Base-by-base conservation (phyloP, 2,888 invertebrate genomes). In the Scrobipalpa costella region DNA sequence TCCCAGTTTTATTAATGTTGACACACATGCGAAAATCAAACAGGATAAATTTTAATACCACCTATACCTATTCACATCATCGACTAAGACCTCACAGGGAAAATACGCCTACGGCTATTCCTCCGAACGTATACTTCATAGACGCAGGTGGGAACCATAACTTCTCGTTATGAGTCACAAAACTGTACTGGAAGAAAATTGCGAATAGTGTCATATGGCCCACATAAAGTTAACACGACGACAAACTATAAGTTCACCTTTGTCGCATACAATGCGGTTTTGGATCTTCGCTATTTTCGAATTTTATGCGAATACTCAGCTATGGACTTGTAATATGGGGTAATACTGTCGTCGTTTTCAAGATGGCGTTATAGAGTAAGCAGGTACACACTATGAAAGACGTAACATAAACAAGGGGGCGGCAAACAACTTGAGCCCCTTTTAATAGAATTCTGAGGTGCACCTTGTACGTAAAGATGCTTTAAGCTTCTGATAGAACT, bases 381-480 rank as follows among this genome's bases (percentile, higher is more conserved):
- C 40, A 61, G 52, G 36, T 55, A 76, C 74, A 79, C 80, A 81
- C 78, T 77, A 77, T 79, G 79, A 80, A 81, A 78, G 80, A 83
- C 79, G 80, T 84, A 76, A 81, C 83, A 81, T 82, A 86, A 84
- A 85, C 80, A 81, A 80, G 76, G 75, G 75, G 64, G 72, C 73
- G 78, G 77, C 81, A 85, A 84, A 85, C 83, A 83, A 79, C 78
- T 82, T 81, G 80, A 83, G 84, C 79, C 81, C 77, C 78, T 80
- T 82, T 82, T 84, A 85, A 86, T 84, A 85, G 84, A 84, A 85
- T 86, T 83, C 79, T 80, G 83, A 83, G 71, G 75, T 74, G 71
- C 79, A 81, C 80, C 82, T 82, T 80, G 73, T 75, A 72, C 70
- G 81, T 74, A 77, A 80, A 83, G 79, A 83, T 82, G 82, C 80